These are phyloP conservation scores for Ommatoiulus sabulosus DNA, from an alignment of 2,888 invertebrate genomes.

Conservation along the genomic window DNA sequence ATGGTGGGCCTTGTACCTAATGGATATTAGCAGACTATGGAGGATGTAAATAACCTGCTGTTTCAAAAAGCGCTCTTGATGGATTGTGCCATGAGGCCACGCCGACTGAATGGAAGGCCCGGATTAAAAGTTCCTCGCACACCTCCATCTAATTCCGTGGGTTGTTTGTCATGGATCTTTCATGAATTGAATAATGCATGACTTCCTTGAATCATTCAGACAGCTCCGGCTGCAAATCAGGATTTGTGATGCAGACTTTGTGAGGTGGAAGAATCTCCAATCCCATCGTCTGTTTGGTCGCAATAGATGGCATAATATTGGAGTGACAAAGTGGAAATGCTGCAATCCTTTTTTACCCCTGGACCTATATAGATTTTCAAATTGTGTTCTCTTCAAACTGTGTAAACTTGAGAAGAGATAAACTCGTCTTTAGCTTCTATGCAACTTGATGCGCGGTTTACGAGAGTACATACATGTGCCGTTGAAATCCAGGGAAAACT, in stretches of 20 bases:
- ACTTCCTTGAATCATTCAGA: conserved; percentile 28
- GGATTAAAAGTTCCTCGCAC: background rate
- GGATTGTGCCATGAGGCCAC: background rate
- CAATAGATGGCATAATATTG: background rate
- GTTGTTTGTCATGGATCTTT: conserved; percentile 34
- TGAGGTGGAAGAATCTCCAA: background rate
- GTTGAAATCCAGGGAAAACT: too few species aligned
- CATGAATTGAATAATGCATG: conserved; percentile 27
- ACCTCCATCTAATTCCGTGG: background rate
- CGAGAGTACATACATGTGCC: too few species aligned
- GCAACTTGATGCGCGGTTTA: too few species aligned
- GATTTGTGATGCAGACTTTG: conserved; percentile 15
- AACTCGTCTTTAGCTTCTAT: too few species aligned
- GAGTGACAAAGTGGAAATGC: background rate
- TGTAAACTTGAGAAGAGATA: background rate
- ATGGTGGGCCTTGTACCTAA: background rate
- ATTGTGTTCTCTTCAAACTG: background rate
- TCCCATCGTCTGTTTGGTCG: background rate
- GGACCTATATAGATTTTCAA: background rate
- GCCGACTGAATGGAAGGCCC: background rate
- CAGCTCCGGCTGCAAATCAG: conserved; percentile 13
- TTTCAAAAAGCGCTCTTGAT: background rate
- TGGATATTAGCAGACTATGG: background rate
- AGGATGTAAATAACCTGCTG: background rate
- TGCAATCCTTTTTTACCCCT: background rate